A percentile compares a stretch with the other conserved stretches of the same genome.
phyloP scores from a whole-genome alignment of 2,797 vertebrate species.

The Urophycis tenuis region DNA sequence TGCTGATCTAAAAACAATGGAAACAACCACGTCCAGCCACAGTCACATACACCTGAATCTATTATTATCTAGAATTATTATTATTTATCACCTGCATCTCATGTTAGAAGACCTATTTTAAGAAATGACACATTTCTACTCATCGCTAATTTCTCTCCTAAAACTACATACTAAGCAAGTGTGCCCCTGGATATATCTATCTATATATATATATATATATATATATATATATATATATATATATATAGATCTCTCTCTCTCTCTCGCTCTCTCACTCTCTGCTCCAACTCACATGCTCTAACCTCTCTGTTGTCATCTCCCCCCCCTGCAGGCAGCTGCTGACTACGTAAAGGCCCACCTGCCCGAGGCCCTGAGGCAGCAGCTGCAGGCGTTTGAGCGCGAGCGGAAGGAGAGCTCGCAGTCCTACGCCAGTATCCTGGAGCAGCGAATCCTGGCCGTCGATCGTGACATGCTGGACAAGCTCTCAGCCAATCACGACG shows the following conservation, averaged over 20 bases:
- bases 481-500: slow-evolving; percentile 87
- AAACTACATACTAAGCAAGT: background rate
- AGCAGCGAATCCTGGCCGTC: slow-evolving; percentile 89
- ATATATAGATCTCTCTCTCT: background rate
- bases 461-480: slow-evolving; percentile 95
- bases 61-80: no score
- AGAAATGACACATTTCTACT: no score
- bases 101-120: background rate
- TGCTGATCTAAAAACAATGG: background rate
- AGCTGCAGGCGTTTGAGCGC: slow-evolving; percentile 87
- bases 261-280: background rate
- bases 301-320: slow-evolving; percentile 3
- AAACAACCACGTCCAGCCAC: background rate
- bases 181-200: no score
- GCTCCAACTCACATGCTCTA: background rate
- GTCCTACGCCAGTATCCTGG: slow-evolving; percentile 87
- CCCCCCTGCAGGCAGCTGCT: slow-evolving; percentile 79
- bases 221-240: no score
- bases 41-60: background rate
- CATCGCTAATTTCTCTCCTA: no score
- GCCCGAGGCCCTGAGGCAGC: slow-evolving; percentile 87
- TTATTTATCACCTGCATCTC: background rate
- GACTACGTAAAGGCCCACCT: slow-evolving; percentile 94
- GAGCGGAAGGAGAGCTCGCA: slow-evolving; percentile 87
- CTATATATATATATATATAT: no score